Base-by-base conservation (phyloP, 2,888 invertebrate species). In the Eilema caniola region DNA sequence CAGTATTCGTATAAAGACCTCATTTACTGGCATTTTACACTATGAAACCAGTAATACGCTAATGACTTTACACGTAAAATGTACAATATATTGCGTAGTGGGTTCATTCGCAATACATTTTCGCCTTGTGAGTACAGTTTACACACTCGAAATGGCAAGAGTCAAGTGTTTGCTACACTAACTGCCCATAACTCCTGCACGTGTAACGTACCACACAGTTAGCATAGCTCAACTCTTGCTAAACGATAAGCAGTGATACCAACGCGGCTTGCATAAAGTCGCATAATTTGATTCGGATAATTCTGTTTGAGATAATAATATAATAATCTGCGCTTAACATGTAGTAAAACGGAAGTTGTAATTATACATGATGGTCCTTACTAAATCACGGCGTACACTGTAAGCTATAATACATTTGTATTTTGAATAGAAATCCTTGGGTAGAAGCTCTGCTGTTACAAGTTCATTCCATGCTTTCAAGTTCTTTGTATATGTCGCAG, bases 131-230 rank as follows among this genome's bases (percentile, higher is more conserved):
- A 53, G 63, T 69, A 60, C 24, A 59, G 53, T 56, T 59, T 62
- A 66, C 65, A 66, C 70, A 66, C 67, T 69, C 70, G 47, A 61
- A 69, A 66, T 69, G 28, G 25, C n/a, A 24, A 68, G 67, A 67
- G 66, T 60, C 31, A 33, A 69, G 66, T 69, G 67, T 74, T 72
- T 60, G 60, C 25, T 67, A 31, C 64, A 64, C 62, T 70, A 77
- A 64, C 64, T 73, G 59, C 59, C 53, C 69, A 67, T 73, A 73
- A 72, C 74, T 77, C 80, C 74, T 70, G 69, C 20, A 59, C 66
- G 73, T 71, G 68, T 71, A 79, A 69, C 23, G 11, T 12, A 57
- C 25, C 56, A 24, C 25, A 62, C 33, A 28, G 57, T 66, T 62
- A 62, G 57, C 25, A 16, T 16, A 59, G 11, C 16, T 28, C 23